These are phyloP conservation scores for Lutjanus campechanus DNA, from an alignment of 2,797 vertebrate genomes.

Conservation along the genomic window DNA sequence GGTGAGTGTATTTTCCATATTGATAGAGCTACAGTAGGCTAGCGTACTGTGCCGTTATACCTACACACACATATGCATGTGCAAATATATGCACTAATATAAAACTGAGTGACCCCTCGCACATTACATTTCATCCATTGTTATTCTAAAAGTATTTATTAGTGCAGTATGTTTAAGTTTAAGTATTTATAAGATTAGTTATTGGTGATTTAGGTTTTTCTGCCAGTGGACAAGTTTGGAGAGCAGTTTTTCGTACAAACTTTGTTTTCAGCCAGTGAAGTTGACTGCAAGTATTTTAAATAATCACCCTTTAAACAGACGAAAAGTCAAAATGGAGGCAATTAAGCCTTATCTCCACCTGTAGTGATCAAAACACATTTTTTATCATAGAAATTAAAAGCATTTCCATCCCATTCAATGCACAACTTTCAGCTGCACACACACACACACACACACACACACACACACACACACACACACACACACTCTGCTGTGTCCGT, in stretches of 20 bases:
- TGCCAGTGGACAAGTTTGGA: neutral
- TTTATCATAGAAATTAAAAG: constrained; percentile 34
- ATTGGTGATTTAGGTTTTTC: neutral
- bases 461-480: constrained; percentile 38
- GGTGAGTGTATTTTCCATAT: too few relatives aligned
- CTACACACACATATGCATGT: too few relatives aligned
- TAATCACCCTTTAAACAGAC: constrained; percentile 14
- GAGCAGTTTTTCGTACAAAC: neutral
- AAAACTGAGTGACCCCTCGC: too few relatives aligned
- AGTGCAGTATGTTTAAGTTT: neutral
- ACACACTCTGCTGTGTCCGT: constrained; percentile 50
- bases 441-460: constrained; percentile 11
- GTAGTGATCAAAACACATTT: constrained; percentile 34
- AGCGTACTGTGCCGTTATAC: too few relatives aligned
- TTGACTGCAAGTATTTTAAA: neutral
- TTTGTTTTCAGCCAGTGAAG: neutral
- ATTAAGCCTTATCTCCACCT: constrained; percentile 44
- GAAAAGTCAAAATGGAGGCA: constrained; percentile 29
- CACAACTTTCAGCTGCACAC: neutral
- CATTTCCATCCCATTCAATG: constrained; percentile 1
- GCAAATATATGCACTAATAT: too few relatives aligned
- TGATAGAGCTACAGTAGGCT: too few relatives aligned
- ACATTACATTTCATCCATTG: too few relatives aligned
- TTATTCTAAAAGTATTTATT: too few relatives aligned
- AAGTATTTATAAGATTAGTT: too few relatives aligned